A percentile compares a stretch with the other conserved stretches of the same genome.
These are phyloP conservation scores for Sinhomidia bicolor DNA, from an alignment of 2,888 invertebrate species.

Conservation along the genomic window DNA sequence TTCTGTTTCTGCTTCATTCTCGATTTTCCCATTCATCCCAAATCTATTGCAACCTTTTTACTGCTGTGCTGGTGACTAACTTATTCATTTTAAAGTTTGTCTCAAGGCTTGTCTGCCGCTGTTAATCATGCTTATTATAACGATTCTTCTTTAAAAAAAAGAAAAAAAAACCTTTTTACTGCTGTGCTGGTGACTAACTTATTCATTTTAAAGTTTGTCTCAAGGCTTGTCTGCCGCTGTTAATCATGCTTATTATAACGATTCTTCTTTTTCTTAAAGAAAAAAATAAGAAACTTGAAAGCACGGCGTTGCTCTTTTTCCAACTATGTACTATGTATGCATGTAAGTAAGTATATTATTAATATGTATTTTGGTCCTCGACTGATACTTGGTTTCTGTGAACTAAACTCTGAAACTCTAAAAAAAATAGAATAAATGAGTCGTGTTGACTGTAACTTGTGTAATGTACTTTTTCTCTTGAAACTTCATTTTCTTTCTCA, in stretches of 20 bases:
- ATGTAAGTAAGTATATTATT: no score
- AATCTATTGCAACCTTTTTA: background rate
- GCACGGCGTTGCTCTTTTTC: no score
- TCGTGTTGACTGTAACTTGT: background rate
- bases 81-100: background rate
- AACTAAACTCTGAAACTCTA: background rate
- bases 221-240: background rate
- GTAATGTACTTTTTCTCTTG: background rate
- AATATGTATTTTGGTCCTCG: background rate
- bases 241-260: background rate
- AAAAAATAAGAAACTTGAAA: no score
- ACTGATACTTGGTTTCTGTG: background rate
- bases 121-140: background rate
- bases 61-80: background rate
- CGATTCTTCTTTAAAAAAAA: background rate
- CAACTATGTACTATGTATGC: no score
- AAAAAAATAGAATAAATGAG: constrained; percentile 30
- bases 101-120: background rate
- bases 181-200: no score
- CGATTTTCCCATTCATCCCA: background rate
- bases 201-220: background rate
- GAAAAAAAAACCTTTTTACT: no score
- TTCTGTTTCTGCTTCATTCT: background rate
- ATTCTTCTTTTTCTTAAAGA: background rate
- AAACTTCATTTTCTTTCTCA: background rate